Conservation (phyloP, 2,797 vertebrate genomes). For the Eidolon dupreanum region DNA sequence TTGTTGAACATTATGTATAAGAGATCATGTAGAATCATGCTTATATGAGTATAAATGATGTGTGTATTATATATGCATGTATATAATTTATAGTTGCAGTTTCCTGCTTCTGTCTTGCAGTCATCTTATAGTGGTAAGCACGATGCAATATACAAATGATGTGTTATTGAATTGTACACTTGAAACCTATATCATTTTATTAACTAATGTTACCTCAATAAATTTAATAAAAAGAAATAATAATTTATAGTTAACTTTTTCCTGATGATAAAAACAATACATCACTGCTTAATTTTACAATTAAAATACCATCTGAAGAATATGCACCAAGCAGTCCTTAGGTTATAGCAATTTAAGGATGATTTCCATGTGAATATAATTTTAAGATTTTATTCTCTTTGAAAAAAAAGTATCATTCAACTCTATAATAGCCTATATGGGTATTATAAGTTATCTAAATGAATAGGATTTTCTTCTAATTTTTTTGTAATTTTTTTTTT, state of each 20-base stretch:
- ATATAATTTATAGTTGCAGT: neutral
- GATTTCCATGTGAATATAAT: neutral
- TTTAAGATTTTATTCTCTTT: neutral
- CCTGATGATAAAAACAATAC: neutral
- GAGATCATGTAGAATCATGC: neutral
- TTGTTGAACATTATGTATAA: neutral
- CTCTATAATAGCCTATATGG: neutral
- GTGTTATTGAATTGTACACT: too few relatives aligned
- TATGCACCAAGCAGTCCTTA: neutral
- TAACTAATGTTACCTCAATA: too few relatives aligned
- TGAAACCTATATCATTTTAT: too few relatives aligned
- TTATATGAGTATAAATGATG: neutral
- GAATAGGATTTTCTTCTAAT: neutral
- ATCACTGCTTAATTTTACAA: neutral
- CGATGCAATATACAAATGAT: too few relatives aligned
- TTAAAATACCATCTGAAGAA: neutral
- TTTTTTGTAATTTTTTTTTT: neutral
- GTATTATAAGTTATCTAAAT: neutral
- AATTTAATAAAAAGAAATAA: neutral
- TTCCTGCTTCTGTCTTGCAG: too few relatives aligned
- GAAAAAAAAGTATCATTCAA: neutral
- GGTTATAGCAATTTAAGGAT: neutral
- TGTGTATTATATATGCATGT: neutral
- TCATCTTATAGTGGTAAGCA: too few relatives aligned
- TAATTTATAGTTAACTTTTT: slow-evolving; percentile 9